A percentile compares a stretch with the other conserved stretches of the same genome.
These are phyloP conservation scores for Paracentrotus lividus DNA, from an alignment of 53 echinoderm and acorn worm genomes.

Conservation along the genomic window DNA sequence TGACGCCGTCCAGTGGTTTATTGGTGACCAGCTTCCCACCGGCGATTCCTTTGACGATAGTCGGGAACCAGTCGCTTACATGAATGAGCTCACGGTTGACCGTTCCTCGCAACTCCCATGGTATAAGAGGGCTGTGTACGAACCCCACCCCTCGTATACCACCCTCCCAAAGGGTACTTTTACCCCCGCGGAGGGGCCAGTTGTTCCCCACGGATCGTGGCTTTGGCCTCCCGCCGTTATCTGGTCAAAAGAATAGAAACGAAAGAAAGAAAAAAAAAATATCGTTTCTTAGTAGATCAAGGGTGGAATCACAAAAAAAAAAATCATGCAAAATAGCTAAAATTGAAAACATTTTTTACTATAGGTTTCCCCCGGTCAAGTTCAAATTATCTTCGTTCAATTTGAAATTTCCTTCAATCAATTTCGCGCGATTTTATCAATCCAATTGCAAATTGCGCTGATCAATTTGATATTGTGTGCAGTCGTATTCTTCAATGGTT, in stretches of 20 bases:
- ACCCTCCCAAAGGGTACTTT: constrained; percentile 89
- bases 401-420: too few relatives aligned
- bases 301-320: too few relatives aligned
- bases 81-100: constrained; percentile 79
- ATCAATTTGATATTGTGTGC: too few relatives aligned
- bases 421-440: too few relatives aligned
- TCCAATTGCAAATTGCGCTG: too few relatives aligned
- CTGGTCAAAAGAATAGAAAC: constrained; percentile 12
- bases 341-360: too few relatives aligned
- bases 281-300: not conserved
- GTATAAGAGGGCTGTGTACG: constrained; percentile 80
- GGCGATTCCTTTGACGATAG: constrained; percentile 84
- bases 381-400: too few relatives aligned
- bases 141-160: constrained; percentile 88
- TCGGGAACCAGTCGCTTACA: constrained; percentile 95
- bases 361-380: too few relatives aligned
- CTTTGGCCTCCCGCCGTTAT: constrained; percentile 81
- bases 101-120: constrained; percentile 64
- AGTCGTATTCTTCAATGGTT: too few relatives aligned
- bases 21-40: constrained; percentile 70
- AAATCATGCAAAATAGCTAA: too few relatives aligned
- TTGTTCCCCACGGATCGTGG: constrained; percentile 75
- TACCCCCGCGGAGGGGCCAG: constrained; percentile 90
- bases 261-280: not conserved
- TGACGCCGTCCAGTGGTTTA: constrained; percentile 85